These are phyloP conservation scores for Hippolais icterina DNA, from an alignment of 2,113 vertebrate genomes.

Conservation along the genomic window DNA sequence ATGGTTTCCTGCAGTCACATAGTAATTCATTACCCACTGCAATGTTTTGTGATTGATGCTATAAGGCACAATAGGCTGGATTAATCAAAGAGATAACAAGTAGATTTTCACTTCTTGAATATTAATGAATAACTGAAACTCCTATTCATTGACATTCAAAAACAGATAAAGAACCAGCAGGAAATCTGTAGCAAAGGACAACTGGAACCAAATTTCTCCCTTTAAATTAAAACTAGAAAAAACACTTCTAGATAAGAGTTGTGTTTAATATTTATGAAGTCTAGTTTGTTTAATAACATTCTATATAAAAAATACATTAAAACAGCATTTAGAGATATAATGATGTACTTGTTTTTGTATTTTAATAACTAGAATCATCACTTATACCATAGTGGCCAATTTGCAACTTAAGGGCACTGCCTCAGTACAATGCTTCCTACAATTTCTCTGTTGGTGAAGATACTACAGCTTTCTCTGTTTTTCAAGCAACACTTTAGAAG, in stretches of 20 bases:
- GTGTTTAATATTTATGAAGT: not conserved
- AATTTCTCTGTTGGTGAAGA: not conserved
- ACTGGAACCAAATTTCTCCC: not conserved
- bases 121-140: conserved; percentile 45
- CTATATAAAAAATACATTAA: not conserved
- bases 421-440: not conserved
- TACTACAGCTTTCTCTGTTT: not conserved
- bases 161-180: conserved; percentile 33
- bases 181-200: not conserved
- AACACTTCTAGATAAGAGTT: not conserved
- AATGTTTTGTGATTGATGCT: conserved; percentile 45
- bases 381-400: not conserved
- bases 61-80: conserved; percentile 32
- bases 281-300: not conserved
- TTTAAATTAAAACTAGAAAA: not conserved
- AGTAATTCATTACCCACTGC: conserved; percentile 31
- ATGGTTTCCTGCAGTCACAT: conserved; percentile 29
- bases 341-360: not conserved
- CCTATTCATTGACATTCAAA: conserved; percentile 30
- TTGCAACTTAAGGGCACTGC: not conserved
- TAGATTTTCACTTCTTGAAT: conserved; percentile 44
- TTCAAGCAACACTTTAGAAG: not conserved
- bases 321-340: not conserved
- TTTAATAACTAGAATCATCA: not conserved
- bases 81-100: conserved; percentile 59